These are phyloP conservation scores for Cacatua alba DNA, from an alignment of 2,113 vertebrate genomes.

Conservation along the genomic window DNA sequence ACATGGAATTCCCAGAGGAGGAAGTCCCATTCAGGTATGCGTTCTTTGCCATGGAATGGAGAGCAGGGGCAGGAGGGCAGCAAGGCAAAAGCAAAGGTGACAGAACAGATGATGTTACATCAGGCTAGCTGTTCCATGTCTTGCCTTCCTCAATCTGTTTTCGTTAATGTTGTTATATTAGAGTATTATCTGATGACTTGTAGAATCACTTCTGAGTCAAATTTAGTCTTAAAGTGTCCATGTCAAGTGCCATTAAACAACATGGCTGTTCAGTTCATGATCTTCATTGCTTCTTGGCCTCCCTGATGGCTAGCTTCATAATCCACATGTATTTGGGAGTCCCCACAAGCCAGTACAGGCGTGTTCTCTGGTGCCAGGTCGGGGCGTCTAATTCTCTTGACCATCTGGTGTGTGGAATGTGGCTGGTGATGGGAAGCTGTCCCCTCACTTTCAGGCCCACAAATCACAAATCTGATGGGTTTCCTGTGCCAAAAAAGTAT, in stretches of 20 bases:
- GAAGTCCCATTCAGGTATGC: conserved; percentile 88
- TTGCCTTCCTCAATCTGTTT: not conserved
- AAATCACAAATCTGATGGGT: not conserved
- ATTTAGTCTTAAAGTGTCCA: not conserved
- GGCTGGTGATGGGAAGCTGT: not conserved
- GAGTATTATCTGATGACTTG: not conserved
- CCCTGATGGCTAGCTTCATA: not conserved
- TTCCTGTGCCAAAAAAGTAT: conserved; percentile 35
- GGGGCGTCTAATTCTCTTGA: not conserved
- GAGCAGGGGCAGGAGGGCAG: not conserved
- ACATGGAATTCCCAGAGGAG: conserved; percentile 86
- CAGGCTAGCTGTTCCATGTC: not conserved
- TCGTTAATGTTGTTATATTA: rapidly evolving
- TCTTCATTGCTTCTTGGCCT: not conserved
- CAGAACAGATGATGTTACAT: not conserved
- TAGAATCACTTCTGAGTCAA: not conserved
- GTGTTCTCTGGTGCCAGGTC: not conserved
- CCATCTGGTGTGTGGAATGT: conserved; percentile 44
- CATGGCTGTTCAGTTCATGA: not conserved
- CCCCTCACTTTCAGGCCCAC: not conserved
- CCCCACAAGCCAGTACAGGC: not conserved
- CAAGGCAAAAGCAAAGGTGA: not conserved
- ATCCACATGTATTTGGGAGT: not conserved
- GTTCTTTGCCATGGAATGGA: not conserved
- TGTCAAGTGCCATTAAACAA: not conserved